Conservation (phyloP, 2,888 invertebrate species). For the Lasius platythorax region DNA sequence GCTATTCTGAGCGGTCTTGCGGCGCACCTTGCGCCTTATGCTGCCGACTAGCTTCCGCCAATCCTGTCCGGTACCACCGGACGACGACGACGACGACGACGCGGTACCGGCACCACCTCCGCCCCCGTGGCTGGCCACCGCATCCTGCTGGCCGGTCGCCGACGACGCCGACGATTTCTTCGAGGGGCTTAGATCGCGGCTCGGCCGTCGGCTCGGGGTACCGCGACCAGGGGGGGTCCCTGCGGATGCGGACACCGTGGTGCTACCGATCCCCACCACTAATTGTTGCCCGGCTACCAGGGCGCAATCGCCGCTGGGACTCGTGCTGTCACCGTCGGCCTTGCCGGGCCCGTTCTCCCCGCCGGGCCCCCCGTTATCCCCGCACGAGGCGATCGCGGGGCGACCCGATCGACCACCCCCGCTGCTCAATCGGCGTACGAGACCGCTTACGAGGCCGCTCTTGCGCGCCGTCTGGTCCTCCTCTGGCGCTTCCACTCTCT, state of each 20-base stretch:
- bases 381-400: slow-evolving; percentile 61
- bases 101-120: slow-evolving; percentile 70
- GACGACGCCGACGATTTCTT: slow-evolving; percentile 69
- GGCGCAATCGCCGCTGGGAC: slow-evolving; percentile 45
- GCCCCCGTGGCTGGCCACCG: slow-evolving; percentile 69
- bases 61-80: slow-evolving; percentile 79
- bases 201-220: slow-evolving; percentile 81
- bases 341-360: slow-evolving; percentile 53
- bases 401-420: slow-evolving; percentile 68
- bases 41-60: slow-evolving; percentile 85
- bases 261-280: slow-evolving; percentile 68
- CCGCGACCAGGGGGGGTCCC: slow-evolving; percentile 76
- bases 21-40: slow-evolving; percentile 83
- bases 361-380: slow-evolving; percentile 47
- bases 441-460: slow-evolving; percentile 70
- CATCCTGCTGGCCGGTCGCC: slow-evolving; percentile 70
- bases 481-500: slow-evolving; percentile 71
- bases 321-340: slow-evolving; percentile 49
- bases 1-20: slow-evolving; percentile 78
- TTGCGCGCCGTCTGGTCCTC: slow-evolving; percentile 53
- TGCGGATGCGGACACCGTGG: slow-evolving; percentile 82
- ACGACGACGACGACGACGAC: slow-evolving; percentile 64
- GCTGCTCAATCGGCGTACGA: slow-evolving; percentile 79
- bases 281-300: slow-evolving; percentile 49
- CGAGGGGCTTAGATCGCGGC: slow-evolving; percentile 83